Evolutionary conservation across 2,113 vertebrate genomes (phyloP).

Genomic region (Nyctibius bracteatus): DNA sequence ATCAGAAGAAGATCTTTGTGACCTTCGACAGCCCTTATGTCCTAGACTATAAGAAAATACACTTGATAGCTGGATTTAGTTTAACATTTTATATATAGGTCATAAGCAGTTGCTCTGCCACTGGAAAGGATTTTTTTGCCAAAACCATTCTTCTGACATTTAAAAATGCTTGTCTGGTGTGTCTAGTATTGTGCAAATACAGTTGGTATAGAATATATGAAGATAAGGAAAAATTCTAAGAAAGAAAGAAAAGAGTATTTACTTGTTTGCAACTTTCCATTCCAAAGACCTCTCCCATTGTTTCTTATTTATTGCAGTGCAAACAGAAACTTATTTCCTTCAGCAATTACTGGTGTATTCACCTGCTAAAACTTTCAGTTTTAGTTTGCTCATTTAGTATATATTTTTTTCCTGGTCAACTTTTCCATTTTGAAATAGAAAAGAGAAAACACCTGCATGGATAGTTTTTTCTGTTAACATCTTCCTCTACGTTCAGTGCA

Average conservation of each 20-base stretch:
- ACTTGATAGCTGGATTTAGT: background rate
- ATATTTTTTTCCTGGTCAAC: background rate
- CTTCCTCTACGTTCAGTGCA: background rate
- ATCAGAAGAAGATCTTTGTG: background rate
- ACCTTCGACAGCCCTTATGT: background rate
- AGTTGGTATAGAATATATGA: background rate
- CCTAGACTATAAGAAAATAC: background rate
- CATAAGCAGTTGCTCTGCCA: background rate
- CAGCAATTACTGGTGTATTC: background rate
- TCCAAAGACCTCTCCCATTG: background rate
- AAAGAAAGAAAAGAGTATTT: background rate
- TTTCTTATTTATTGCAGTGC: background rate
- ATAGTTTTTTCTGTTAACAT: background rate
- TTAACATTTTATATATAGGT: constrained; percentile 5
- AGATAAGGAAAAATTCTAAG: background rate
- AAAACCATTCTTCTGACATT: background rate
- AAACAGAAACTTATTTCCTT: background rate
- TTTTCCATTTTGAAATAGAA: background rate
- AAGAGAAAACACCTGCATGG: background rate
- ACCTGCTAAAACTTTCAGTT: background rate
- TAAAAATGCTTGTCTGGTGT: background rate
- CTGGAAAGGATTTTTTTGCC: background rate
- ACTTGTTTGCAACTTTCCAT: background rate
- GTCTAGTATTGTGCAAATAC: background rate
- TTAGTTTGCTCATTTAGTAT: background rate